Conservation (phyloP, 1,140 invertebrate species). For the Drosophila grimshawi region DNA sequence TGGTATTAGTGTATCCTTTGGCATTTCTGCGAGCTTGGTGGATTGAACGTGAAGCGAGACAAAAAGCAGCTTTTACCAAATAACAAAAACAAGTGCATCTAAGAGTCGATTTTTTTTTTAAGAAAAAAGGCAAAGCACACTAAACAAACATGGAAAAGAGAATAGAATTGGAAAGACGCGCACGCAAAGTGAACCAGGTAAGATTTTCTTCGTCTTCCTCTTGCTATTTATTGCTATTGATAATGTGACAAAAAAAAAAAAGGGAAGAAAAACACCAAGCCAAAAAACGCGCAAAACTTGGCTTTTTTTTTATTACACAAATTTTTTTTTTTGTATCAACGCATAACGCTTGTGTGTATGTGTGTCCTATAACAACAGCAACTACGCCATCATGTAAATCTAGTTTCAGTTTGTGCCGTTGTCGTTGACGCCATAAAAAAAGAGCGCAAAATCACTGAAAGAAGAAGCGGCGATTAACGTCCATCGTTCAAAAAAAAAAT, state of each 20-base stretch:
- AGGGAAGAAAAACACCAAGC: slow-evolving; percentile 7
- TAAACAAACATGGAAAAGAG: slow-evolving; percentile 92
- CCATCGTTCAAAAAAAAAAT: slow-evolving; percentile 65
- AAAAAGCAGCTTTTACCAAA: slow-evolving; percentile 55
- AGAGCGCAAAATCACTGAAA: slow-evolving; percentile 39
- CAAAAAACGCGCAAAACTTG: slow-evolving; percentile 67
- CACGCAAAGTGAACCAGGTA: slow-evolving; percentile 93
- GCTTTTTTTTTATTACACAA: slow-evolving; percentile 53
- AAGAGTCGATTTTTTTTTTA: slow-evolving; percentile 10
- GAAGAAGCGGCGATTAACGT: slow-evolving; percentile 51
- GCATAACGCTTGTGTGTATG: slow-evolving; percentile 22
- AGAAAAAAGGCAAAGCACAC: slow-evolving; percentile 40
- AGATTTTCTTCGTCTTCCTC: slow-evolving; percentile 81
- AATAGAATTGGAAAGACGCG: slow-evolving; percentile 94
- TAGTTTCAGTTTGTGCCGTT: slow-evolving; percentile 72
- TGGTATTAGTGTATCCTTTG: slow-evolving; percentile 67
- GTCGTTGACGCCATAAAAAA: slow-evolving; percentile 60
- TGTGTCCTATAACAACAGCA: slow-evolving; percentile 41
- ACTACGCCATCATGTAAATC: slow-evolving; percentile 76
- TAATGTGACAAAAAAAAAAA: slow-evolving; percentile 18
- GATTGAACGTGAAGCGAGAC: slow-evolving; percentile 42
- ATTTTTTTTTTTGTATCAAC: slow-evolving; percentile 20
- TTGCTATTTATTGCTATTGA: slow-evolving; percentile 30
- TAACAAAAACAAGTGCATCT: slow-evolving; percentile 68
- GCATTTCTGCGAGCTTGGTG: slow-evolving; percentile 66